These are phyloP conservation scores for Syrphus vitripennis DNA, from an alignment of 2,888 invertebrate genomes.

Conservation along the genomic window DNA sequence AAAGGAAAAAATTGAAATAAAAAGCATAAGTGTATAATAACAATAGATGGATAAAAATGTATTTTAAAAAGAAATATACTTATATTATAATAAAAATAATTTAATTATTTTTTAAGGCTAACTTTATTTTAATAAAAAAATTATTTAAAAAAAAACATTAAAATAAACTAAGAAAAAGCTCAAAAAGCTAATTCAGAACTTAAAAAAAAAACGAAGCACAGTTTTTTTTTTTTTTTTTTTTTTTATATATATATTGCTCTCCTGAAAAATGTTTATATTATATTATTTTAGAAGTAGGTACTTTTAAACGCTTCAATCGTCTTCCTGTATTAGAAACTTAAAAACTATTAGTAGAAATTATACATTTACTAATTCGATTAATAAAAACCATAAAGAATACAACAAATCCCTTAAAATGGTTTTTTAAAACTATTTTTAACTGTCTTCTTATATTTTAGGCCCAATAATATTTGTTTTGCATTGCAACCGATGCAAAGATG, in stretches of 20 bases:
- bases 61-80: background rate
- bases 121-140: slow-evolving; percentile 14
- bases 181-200: slow-evolving; percentile 62
- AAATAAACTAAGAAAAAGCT: slow-evolving; percentile 51
- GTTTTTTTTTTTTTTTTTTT: no score
- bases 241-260: background rate
- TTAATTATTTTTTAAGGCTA: background rate
- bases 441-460: background rate
- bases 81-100: background rate
- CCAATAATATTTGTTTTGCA: slow-evolving; percentile 27
- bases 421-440: background rate
- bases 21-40: slow-evolving; percentile 73
- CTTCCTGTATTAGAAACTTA: slow-evolving; percentile 48
- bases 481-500: slow-evolving; percentile 77
- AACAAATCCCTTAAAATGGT: slow-evolving; percentile 57
- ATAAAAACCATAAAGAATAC: slow-evolving; percentile 67
- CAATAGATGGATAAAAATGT: background rate
- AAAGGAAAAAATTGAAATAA: slow-evolving; percentile 76
- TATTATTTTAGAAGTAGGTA: no score
- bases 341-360: slow-evolving; percentile 2
- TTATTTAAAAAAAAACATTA: background rate
- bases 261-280: slow-evolving; percentile 16
- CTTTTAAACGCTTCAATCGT: background rate
- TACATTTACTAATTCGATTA: slow-evolving; percentile 18
- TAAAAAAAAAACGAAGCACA: slow-evolving; percentile 45